Evolutionary conservation across 2,113 vertebrate genomes (phyloP).

Genomic region (Scalopus aquaticus): DNA sequence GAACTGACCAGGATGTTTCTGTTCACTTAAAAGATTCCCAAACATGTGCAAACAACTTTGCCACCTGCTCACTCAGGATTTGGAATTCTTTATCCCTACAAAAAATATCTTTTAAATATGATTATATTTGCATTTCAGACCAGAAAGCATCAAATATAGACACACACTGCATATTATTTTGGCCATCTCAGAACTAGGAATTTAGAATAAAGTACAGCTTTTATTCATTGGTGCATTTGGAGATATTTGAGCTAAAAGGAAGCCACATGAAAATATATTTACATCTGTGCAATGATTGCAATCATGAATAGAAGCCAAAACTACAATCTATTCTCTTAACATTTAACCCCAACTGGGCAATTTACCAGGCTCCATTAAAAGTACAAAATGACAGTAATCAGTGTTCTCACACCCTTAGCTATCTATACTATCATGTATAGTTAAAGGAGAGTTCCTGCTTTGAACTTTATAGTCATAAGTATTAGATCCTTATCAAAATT

Average conservation of each 20-base stretch:
- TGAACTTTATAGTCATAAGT: background rate
- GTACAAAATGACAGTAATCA: background rate
- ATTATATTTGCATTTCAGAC: constrained; percentile 5
- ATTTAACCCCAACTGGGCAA: background rate
- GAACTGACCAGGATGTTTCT: background rate
- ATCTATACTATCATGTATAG: background rate
- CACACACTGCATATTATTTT: background rate
- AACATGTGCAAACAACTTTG: background rate
- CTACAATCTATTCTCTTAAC: background rate
- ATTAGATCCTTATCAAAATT: background rate
- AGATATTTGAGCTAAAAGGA: background rate
- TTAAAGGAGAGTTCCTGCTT: background rate
- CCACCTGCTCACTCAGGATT: background rate
- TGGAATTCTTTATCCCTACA: background rate
- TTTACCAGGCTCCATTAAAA: background rate
- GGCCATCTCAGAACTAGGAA: background rate
- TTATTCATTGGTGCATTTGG: background rate
- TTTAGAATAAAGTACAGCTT: background rate
- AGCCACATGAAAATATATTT: constrained; percentile 2
- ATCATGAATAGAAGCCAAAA: background rate
- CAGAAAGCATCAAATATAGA: background rate
- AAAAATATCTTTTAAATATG: background rate
- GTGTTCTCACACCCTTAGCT: background rate
- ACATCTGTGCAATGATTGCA: background rate
- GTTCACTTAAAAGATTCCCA: background rate